Evolutionary conservation across 2,113 vertebrate genomes (phyloP).

Genomic region (Stigmatopora argus): DNA sequence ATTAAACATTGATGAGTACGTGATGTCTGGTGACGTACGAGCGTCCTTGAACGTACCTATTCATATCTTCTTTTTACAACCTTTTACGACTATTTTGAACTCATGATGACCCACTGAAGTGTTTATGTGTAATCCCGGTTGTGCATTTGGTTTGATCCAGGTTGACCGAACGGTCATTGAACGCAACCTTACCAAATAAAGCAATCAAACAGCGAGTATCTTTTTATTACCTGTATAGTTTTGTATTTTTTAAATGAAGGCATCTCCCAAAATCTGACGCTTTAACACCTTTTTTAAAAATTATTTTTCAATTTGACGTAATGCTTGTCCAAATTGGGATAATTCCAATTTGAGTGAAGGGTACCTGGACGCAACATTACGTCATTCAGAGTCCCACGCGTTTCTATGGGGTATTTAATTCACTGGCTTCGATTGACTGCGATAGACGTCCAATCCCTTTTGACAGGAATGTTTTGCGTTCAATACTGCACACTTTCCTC

Average conservation of each 20-base stretch:
- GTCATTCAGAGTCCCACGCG: too few species aligned
- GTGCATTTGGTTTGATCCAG: background rate
- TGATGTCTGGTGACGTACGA: background rate
- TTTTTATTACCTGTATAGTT: background rate
- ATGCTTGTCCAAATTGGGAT: background rate
- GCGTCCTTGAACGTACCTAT: background rate
- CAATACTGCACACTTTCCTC: too few species aligned
- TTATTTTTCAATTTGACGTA: background rate
- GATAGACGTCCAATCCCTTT: too few species aligned
- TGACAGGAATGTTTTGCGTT: too few species aligned
- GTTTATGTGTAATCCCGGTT: background rate
- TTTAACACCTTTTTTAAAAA: background rate
- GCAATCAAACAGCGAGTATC: too few species aligned
- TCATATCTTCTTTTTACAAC: background rate
- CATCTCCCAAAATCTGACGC: too few species aligned
- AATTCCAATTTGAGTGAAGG: background rate
- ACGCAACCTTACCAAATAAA: background rate
- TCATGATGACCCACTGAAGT: too few species aligned
- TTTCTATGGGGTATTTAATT: too few species aligned
- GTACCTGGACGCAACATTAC: background rate
- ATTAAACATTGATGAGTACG: background rate
- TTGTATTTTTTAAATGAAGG: too few species aligned
- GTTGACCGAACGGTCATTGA: background rate
- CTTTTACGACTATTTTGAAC: background rate
- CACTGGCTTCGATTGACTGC: background rate